A percentile compares a stretch with the other conserved stretches of the same genome.
These are phyloP conservation scores for Pipistrellus nathusii DNA, from an alignment of 2,797 vertebrate species.

Conservation along the genomic window DNA sequence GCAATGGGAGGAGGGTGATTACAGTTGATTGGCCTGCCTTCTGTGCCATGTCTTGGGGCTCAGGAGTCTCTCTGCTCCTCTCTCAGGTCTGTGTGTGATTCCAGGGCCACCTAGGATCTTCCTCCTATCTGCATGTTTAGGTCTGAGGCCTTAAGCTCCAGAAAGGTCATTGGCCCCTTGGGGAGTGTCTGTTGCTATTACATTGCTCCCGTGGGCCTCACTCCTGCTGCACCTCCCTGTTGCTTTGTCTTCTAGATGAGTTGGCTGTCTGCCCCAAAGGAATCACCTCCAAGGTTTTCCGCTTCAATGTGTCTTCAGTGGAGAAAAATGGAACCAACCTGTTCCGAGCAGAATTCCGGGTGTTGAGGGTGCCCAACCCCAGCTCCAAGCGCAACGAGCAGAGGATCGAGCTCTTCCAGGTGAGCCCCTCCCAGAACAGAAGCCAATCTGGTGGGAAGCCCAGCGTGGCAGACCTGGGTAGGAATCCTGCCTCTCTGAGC, in stretches of 20 bases:
- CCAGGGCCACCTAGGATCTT: background rate
- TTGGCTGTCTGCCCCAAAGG: constrained; percentile 94
- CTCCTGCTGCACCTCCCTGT: background rate
- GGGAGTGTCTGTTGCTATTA: background rate
- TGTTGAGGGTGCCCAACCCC: constrained; percentile 92
- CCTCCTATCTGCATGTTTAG: background rate
- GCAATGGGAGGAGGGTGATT: background rate
- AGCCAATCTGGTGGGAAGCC: rapidly evolving
- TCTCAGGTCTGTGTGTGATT: background rate
- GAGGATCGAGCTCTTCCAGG: constrained; percentile 97
- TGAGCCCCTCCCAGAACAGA: constrained; percentile 80
- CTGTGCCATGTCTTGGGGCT: background rate
- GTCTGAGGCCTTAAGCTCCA: background rate
- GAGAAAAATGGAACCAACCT: constrained; percentile 96
- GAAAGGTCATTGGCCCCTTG: background rate
- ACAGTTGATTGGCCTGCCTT: background rate
- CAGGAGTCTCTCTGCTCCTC: background rate
- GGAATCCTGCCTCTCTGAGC: background rate
- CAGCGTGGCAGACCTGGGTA: background rate
- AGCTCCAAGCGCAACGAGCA: constrained; percentile 94
- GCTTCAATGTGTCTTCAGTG: constrained; percentile 94
- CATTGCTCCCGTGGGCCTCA: background rate
- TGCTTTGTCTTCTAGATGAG: constrained; percentile 92
- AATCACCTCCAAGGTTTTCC: constrained; percentile 95
- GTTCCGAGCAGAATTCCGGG: constrained; percentile 95